A percentile compares a stretch with the other conserved stretches of the same genome.
phyloP scores from a whole-genome alignment of 2,888 invertebrate genomes.

The Ernsta delagoae region DNA sequence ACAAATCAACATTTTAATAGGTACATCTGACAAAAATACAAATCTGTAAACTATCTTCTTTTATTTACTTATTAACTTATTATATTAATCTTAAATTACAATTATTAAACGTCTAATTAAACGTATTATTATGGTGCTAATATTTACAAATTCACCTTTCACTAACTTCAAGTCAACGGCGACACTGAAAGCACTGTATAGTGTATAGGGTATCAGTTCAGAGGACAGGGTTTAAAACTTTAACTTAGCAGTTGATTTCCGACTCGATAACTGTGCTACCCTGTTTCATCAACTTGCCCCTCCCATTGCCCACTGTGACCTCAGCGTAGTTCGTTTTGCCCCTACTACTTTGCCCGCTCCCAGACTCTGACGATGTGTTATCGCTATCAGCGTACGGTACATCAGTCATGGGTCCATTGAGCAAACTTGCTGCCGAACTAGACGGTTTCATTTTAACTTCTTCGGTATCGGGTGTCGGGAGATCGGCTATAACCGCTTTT shows the following conservation, averaged over 20 bases:
- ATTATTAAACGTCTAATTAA: conserved; percentile 43
- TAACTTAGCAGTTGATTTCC: conserved; percentile 87
- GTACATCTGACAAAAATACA: conserved; percentile 62
- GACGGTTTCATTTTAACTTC: conserved; percentile 68
- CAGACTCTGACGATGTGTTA: conserved; percentile 71
- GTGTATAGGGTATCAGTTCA: conserved; percentile 1
- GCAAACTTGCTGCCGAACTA: conserved; percentile 73
- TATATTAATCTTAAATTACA: no score
- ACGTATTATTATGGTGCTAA: conserved; percentile 39
- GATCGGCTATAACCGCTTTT: conserved; percentile 77
- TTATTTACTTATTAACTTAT: conserved; percentile 20
- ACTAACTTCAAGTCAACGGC: conserved; percentile 45
- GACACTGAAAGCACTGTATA: conserved; percentile 40
- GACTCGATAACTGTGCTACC: conserved; percentile 82
- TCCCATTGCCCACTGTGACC: conserved; percentile 48
- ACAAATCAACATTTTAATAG: conserved; percentile 46
- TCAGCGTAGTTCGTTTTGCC: conserved; percentile 56
- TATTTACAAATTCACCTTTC: conserved; percentile 62
- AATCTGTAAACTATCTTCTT: conserved; percentile 51
- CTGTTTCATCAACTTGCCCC: conserved; percentile 70
- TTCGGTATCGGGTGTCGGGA: conserved; percentile 62
- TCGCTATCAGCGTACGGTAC: conserved; percentile 80
- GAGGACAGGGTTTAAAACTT: conserved; percentile 50
- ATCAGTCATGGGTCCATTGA: conserved; percentile 81
- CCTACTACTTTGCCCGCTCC: conserved; percentile 55